phyloP scores from a whole-genome alignment of 2,113 vertebrate genomes.

The Echinops telfairi region DNA sequence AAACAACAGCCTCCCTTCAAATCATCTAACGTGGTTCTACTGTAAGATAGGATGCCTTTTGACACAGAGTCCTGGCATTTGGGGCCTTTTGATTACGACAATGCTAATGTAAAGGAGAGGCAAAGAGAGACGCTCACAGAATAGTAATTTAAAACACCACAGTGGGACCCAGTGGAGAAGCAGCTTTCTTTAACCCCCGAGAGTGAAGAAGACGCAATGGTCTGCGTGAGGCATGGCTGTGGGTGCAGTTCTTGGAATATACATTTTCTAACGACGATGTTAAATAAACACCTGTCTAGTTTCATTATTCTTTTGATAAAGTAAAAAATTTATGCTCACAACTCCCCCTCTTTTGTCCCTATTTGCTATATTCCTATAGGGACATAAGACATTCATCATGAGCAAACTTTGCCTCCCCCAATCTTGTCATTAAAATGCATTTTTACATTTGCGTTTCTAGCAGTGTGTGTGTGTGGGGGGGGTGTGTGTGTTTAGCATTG shows the following conservation, averaged over 20 bases:
- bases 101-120: background rate
- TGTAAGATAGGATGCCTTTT: conserved; percentile 8
- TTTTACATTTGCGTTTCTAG: conserved; percentile 67
- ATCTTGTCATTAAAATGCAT: conserved; percentile 60
- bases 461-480: background rate
- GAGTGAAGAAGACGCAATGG: too few species aligned
- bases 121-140: background rate
- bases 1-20: background rate
- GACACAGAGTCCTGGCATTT: background rate
- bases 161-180: background rate
- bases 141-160: background rate
- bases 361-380: background rate
- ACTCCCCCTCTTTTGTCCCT: background rate
- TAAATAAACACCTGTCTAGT: conserved; percentile 18
- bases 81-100: conserved; percentile 46
- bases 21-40: background rate
- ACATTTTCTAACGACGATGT: background rate
- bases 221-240: background rate
- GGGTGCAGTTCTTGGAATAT: background rate
- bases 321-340: background rate
- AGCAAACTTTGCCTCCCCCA: background rate
- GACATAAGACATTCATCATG: background rate
- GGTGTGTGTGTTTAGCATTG: conserved; percentile 64
- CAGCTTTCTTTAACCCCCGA: background rate
- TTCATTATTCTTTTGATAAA: background rate